These are phyloP conservation scores for Crax fasciolata DNA, from an alignment of 2,797 vertebrate species.

Conservation along the genomic window DNA sequence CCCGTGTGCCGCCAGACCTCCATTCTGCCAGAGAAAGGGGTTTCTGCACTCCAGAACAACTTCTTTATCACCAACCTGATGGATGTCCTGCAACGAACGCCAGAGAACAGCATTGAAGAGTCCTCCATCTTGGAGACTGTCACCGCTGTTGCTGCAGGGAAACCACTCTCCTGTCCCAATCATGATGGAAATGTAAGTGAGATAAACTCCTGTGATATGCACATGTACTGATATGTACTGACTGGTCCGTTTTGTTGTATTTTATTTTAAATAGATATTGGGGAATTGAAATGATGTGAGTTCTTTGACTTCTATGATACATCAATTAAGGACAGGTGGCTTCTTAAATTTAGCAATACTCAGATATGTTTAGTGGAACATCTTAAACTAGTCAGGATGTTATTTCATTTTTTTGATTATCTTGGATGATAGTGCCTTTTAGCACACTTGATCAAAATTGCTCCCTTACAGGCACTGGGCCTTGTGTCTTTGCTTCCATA, in stretches of 20 bases:
- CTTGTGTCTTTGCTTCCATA: background rate
- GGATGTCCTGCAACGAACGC: conserved; percentile 95
- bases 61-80: conserved; percentile 99
- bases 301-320: background rate
- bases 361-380: background rate
- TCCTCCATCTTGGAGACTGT: conserved; percentile 89
- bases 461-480: background rate
- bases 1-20: conserved; percentile 98
- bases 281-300: background rate
- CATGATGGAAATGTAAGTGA: conserved; percentile 94
- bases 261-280: background rate
- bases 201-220: background rate
- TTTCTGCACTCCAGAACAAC: conserved; percentile 97
- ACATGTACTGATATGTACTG: background rate
- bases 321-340: background rate
- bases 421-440: background rate
- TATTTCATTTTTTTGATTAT: background rate
- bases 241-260: background rate
- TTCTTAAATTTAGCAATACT: background rate
- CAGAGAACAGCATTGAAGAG: conserved; percentile 90
- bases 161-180: conserved; percentile 95
- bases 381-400: background rate
- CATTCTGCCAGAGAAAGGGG: conserved; percentile 98
- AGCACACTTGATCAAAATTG: background rate
- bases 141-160: conserved; percentile 89